phyloP scores from a whole-genome alignment of 2,888 invertebrate species.

The Harmothoe impar region DNA sequence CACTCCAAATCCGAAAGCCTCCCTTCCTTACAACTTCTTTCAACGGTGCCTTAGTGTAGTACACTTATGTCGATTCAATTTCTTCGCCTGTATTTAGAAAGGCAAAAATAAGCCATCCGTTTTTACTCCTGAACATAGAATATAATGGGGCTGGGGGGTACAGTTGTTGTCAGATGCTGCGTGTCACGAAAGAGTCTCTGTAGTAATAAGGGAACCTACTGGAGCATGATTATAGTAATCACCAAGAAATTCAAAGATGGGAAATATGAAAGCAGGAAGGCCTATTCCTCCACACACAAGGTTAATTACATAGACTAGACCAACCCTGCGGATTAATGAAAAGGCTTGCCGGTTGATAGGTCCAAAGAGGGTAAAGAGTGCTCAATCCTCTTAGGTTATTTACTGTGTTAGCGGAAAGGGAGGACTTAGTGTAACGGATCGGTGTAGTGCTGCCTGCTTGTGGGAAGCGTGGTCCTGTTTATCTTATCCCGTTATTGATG shows the following conservation, averaged over 20 bases:
- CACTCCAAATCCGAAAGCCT: too few relatives aligned
- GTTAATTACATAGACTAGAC: neutral
- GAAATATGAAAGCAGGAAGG: neutral
- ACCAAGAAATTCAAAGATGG: neutral
- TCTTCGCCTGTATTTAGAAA: too few relatives aligned
- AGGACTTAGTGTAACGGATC: neutral
- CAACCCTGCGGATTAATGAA: neutral
- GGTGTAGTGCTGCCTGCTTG: neutral
- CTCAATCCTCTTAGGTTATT: conserved; percentile 25
- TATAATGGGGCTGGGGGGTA: too few relatives aligned
- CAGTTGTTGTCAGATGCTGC: too few relatives aligned
- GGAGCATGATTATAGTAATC: neutral
- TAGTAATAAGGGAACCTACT: too few relatives aligned
- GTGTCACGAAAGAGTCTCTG: too few relatives aligned
- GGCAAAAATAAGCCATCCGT: too few relatives aligned
- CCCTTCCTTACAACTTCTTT: too few relatives aligned
- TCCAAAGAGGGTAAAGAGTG: neutral
- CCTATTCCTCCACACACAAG: neutral
- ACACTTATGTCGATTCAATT: too few relatives aligned
- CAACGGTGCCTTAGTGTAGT: too few relatives aligned
- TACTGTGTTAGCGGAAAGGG: neutral
- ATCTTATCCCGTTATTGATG: neutral
- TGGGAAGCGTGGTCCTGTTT: neutral
- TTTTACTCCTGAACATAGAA: too few relatives aligned
- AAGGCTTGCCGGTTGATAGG: neutral